Evolutionary conservation across 2,113 vertebrate species (phyloP), one percentile per base, ranked within the genome.

Genomic region (Upupa epops): DNA sequence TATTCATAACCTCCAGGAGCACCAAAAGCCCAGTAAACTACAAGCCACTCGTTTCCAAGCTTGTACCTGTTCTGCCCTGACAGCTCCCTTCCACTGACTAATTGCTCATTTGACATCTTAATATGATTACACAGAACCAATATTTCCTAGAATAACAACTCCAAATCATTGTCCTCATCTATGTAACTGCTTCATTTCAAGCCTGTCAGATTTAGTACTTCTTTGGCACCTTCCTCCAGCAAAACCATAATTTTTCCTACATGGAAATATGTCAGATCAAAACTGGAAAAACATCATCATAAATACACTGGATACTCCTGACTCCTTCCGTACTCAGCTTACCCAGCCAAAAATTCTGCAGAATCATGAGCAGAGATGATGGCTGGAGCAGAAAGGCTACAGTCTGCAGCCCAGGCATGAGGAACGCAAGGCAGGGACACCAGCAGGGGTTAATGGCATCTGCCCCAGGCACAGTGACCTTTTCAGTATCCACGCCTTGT

Each of bases 361-460:
- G 49, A 68, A 37, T 42, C 55, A 21, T 11, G 8, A 66, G 42
- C 28, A 79, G 48, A 76, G 18, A 28, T 20, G 21, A 70, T 4
- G 46, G 78, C 51, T 49, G n/a, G 26, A 72, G 29, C 45, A 77
- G 37, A 71, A 68, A 34, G 48, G 71, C 58, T 65, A 8, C 46
- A 40, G 28, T 37, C 18, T 66, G 55, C 0, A 2, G 74, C 22
- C 7, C 59, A 37, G 17, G 13, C 4, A 0, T 0, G 3, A 68
- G 66, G 29, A 90, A 40, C 4, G 1, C 61, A 25, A 49, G 9
- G 32, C 56, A 66, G 29, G 22, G 52, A 89, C 52, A 66, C 5
- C 28, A 46, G 48, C 11, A 28, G 18, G 75, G 25, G 60, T 49
- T 91, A 91, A 92, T 1, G 1, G 68, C 68, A 25, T 54, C 79